These are phyloP conservation scores for Poecilia wingei DNA, from an alignment of 2,797 vertebrate genomes.

Conservation along the genomic window DNA sequence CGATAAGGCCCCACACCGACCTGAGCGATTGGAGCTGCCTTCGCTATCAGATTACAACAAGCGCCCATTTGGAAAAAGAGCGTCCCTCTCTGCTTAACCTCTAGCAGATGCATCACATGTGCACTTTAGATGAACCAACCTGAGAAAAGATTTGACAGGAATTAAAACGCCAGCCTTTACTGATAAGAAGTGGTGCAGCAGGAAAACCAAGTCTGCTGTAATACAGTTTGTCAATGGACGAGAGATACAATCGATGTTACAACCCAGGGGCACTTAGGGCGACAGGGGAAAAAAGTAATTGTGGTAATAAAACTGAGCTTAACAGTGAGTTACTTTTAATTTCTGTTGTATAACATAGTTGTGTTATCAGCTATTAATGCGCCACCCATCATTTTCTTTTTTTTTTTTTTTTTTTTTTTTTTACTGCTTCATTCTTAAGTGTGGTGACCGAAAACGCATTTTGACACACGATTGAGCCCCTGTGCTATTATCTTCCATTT, in stretches of 20 bases:
- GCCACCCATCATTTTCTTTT: conserved; percentile 28
- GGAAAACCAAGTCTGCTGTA: conserved; percentile 43
- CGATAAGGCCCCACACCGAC: conserved; percentile 62
- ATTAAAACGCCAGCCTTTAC: conserved; percentile 14
- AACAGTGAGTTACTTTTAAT: conserved; percentile 61
- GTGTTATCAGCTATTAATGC: conserved; percentile 61
- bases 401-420: conserved; percentile 22
- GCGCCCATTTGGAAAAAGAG: conserved; percentile 58
- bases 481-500: conserved; percentile 62
- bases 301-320: conserved; percentile 64
- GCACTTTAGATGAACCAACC: conserved; percentile 45
- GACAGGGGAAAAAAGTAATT: conserved; percentile 53
- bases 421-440: conserved; percentile 52
- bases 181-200: conserved; percentile 58
- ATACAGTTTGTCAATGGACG: conserved; percentile 46
- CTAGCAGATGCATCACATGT: conserved; percentile 38
- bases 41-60: conserved; percentile 67
- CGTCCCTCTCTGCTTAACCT: conserved; percentile 46
- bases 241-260: conserved; percentile 58
- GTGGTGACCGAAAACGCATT: conserved; percentile 62
- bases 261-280: conserved; percentile 48
- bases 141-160: conserved; percentile 2
- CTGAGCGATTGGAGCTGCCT: conserved; percentile 55
- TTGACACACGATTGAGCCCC: conserved; percentile 50
- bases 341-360: conserved; percentile 53